Conservation (phyloP, 2,888 invertebrate genomes). For the Amorpha juglandis region DNA sequence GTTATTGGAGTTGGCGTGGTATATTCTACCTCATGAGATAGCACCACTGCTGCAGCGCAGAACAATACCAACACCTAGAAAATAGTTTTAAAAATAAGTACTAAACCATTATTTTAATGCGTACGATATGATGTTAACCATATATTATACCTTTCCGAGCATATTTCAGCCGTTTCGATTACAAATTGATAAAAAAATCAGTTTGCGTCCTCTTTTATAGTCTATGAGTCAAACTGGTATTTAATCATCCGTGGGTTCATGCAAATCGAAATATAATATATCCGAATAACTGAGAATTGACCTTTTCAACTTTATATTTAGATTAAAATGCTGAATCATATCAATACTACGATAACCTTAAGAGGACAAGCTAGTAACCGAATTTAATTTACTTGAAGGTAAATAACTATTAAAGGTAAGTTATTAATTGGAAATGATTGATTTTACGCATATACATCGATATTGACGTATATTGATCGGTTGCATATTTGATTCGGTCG, state of each 20-base stretch:
- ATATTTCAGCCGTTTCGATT: constrained; percentile 62
- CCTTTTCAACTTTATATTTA: constrained; percentile 45
- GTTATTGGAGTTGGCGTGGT: constrained; percentile 1
- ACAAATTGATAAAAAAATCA: constrained; percentile 64
- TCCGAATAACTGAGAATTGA: constrained; percentile 44
- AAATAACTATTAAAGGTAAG: too few relatives aligned
- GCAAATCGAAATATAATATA: constrained; percentile 44
- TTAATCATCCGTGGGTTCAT: constrained; percentile 57
- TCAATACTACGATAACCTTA: neutral
- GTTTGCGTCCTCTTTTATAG: constrained; percentile 73
- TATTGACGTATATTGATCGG: too few relatives aligned
- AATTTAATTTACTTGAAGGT: too few relatives aligned
- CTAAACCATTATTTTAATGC: neutral
- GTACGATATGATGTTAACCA: constrained; percentile 26
- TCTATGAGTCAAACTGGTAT: constrained; percentile 66
- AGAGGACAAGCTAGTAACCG: neutral
- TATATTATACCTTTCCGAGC: constrained; percentile 68
- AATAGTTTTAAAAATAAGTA: neutral
- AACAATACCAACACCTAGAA: constrained; percentile 7
- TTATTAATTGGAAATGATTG: too few relatives aligned
- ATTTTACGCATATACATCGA: too few relatives aligned
- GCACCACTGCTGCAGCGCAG: neutral
- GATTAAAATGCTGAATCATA: constrained; percentile 25
- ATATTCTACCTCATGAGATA: neutral
- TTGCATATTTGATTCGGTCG: too few relatives aligned